A percentile compares a stretch with the other conserved stretches of the same genome.
Evolutionary conservation across 2,113 vertebrate species (phyloP).

Genomic region (Lepidothrix coronata): DNA sequence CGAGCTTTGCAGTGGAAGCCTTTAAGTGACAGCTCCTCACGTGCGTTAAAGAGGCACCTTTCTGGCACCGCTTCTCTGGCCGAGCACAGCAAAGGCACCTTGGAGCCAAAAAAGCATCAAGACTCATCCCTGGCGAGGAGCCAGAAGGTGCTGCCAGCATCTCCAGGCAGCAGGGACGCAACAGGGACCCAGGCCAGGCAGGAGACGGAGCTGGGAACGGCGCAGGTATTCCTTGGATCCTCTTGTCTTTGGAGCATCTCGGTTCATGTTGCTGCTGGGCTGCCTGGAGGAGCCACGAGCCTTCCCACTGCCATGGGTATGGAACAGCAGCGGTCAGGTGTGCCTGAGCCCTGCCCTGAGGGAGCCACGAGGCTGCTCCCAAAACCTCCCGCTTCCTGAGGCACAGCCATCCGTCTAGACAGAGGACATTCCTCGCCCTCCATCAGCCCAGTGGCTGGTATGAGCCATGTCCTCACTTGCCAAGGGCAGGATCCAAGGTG

Average conservation of each 20-base stretch:
- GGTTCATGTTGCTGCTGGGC: neutral
- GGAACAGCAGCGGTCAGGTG: neutral
- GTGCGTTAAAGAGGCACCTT: accelerated
- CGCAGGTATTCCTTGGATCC: neutral
- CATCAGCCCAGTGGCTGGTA: neutral
- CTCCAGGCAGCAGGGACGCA: neutral
- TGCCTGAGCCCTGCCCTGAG: neutral
- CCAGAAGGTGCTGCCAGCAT: neutral
- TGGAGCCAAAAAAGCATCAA: neutral
- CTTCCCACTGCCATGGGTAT: accelerated
- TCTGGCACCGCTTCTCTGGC: neutral
- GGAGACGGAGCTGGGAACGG: neutral
- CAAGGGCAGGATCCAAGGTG: accelerated
- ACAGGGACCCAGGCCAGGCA: neutral
- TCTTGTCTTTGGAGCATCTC: neutral
- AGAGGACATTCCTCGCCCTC: neutral
- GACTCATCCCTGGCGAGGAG: neutral
- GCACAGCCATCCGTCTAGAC: constrained; percentile 30
- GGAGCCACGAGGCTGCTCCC: neutral
- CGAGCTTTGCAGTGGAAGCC: neutral
- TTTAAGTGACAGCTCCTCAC: neutral
- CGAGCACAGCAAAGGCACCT: neutral
- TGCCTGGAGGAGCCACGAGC: neutral
- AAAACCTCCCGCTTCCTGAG: neutral
- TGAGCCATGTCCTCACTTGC: neutral